These are phyloP conservation scores for Helogale parvula DNA, from an alignment of 2,113 vertebrate species.

Conservation along the genomic window DNA sequence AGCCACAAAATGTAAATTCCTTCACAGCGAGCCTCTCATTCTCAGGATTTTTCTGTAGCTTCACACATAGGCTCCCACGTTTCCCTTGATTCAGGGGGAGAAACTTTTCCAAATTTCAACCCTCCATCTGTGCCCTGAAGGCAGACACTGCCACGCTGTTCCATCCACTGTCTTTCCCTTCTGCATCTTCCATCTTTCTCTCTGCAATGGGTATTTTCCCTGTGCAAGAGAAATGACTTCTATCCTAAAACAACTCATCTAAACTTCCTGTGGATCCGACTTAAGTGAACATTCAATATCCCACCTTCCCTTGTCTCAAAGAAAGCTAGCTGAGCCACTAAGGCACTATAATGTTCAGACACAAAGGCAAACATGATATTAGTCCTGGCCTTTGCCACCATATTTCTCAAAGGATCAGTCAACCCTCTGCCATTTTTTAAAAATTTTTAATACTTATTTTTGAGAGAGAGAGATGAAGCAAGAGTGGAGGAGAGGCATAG, in stretches of 20 bases:
- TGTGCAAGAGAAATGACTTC: background rate
- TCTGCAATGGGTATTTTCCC: background rate
- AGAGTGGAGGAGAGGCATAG: too few species aligned
- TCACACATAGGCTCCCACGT: background rate
- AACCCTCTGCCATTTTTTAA: background rate
- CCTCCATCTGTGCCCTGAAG: background rate
- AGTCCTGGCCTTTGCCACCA: rapidly evolving
- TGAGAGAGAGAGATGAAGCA: too few species aligned
- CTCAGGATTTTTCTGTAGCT: background rate
- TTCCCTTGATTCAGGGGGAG: background rate
- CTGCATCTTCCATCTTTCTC: background rate
- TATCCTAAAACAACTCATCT: background rate
- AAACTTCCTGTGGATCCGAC: background rate
- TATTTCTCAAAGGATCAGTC: background rate
- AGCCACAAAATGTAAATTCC: background rate
- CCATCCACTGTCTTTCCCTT: background rate
- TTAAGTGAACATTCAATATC: background rate
- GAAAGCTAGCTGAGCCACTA: background rate
- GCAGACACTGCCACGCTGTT: background rate
- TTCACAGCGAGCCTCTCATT: rapidly evolving
- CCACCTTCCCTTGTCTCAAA: background rate
- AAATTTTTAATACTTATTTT: too few species aligned
- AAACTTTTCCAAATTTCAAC: background rate
- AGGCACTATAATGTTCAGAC: background rate
- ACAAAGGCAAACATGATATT: rapidly evolving